Evolutionary conservation across 2,113 vertebrate genomes (phyloP), one percentile per base, ranked within the genome.

Genomic region (Psephotus haematonotus): DNA sequence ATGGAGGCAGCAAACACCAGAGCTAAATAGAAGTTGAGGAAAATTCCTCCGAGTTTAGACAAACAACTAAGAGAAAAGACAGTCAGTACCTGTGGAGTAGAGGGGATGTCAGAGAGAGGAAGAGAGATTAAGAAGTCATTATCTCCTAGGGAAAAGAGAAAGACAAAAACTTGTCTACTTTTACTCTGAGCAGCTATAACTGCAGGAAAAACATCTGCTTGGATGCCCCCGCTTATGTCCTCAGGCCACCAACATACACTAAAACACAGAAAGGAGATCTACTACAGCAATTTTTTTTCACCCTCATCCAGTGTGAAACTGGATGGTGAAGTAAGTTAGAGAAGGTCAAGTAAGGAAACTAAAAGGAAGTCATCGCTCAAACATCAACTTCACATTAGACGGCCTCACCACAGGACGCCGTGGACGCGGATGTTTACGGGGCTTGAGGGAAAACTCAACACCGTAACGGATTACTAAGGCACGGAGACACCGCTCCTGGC

Each of bases 71-170:
- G 57, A 92, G 62, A 94, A 81, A 94, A 91, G 43, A 59, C n/a
- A 84, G 70, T 15, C 65, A 59, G 90, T 96, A 95, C 93, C 95
- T 94, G 95, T 59, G 35, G 47, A 91, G 96, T 2, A 90, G 85
- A 93, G 13, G 37, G 41, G 74, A 57, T 85, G 67, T 69, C 96
- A 94, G 75, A 96, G 82, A 82, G 63, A 88, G 27, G 92, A 85
- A 91, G 57, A 75, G 68, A 91, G 71, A 72, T 83, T 94, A 94
- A 80, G 94, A 41, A 80, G 95, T 77, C 85, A 88, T 96, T 93
- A 90, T 49, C 71, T 86, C 92, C 93, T 94, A 82, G 75, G 59
- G 82, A 77, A 95, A 90, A 95, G 49, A 95, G 47, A 96, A 87
- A 94, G 33, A 95, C 39, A 93, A 81, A 76, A 68, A 69, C 75